phyloP scores from a whole-genome alignment of 1,140 invertebrate species.

The Daktulosphaira vitifoliae region DNA sequence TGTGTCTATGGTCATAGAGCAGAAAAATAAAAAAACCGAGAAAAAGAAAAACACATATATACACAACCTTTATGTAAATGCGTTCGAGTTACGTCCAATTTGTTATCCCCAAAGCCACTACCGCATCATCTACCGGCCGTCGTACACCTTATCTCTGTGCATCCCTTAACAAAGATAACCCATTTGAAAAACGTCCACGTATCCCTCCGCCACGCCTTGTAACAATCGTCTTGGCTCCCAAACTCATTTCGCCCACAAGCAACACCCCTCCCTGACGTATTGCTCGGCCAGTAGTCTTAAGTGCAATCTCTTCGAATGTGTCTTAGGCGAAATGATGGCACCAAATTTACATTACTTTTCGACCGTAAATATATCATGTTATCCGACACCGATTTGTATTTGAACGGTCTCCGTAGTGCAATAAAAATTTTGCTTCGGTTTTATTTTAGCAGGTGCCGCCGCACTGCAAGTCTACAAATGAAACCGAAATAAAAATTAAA shows the following conservation, averaged over 20 bases:
- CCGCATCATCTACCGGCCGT: neutral
- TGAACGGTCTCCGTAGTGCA: neutral
- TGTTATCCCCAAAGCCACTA: constrained; percentile 34
- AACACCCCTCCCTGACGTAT: neutral
- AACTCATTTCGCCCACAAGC: too few species aligned
- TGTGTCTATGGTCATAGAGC: constrained; percentile 18
- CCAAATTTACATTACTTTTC: constrained; percentile 23
- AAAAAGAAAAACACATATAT: constrained; percentile 26
- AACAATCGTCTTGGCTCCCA: too few species aligned
- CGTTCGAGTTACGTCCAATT: constrained; percentile 36
- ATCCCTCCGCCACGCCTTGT: constrained; percentile 12
- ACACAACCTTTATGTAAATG: constrained; percentile 36
- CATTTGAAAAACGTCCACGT: constrained; percentile 36
- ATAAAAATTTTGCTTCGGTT: too few species aligned
- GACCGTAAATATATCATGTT: constrained; percentile 21
- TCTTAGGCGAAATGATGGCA: constrained; percentile 13
- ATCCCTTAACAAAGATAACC: constrained; percentile 36
- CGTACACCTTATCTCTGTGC: constrained; percentile 27
- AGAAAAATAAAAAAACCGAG: neutral
- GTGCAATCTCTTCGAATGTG: constrained; percentile 29
- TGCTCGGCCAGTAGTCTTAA: neutral
- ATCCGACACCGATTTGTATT: neutral
- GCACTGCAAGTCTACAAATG: too few species aligned
- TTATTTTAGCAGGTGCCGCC: too few species aligned
- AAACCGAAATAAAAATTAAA: too few species aligned